Base-by-base conservation (phyloP, 2,797 vertebrate species). In the Lagocephalus sceleratus region DNA sequence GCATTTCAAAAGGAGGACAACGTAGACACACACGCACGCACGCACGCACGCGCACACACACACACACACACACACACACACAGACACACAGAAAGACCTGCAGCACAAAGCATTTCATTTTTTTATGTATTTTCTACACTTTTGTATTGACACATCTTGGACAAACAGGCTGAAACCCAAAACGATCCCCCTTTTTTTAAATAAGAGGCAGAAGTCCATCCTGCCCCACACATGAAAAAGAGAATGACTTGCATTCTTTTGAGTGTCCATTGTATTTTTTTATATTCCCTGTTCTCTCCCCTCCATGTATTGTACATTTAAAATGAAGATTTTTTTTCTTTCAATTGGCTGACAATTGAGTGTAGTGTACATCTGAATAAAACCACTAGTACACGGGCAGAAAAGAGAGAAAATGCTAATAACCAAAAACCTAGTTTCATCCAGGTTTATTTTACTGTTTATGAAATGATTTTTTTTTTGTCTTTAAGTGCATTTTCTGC, bases 1-100 rank as follows among this genome's bases (percentile, higher is more conserved):
- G 50, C 69, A 80, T 83, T 87, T 87, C 73, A 82, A 76, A 54
- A 55, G 45, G 53, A 66, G 54, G 51, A 67, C 44, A 62, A 66
- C 48, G 12, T 3, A 32, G 9, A 32, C 11, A 14, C 7, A 29
- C 9, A 11, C 26, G 10, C 9, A 2, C 23, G 10, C 8, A 32
- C 29, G 12, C 8, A 10, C 29, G 4, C 8, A 25, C 23, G 6
- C 23, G 23, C 23, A 25, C 23, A 25, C 23, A 32, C 5, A 32
- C 29, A 12, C 29, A 1, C 26, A 29, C 9, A 2, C 23, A 29
- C 8, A 32, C 29, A 32, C 8, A 10, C 29, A 12, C 8, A 25
- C 23, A 25, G 3, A 6, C 23, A 25, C 23, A 25, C 23, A 32
- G 1, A 32, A 9, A 12, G 9, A 1, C 60, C 35, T 63, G 16